Percentiles rank a stretch among this genome's conserved stretches.
phyloP scores from a whole-genome alignment of 2,797 vertebrate species.

The Hafferia zeledoni region DNA sequence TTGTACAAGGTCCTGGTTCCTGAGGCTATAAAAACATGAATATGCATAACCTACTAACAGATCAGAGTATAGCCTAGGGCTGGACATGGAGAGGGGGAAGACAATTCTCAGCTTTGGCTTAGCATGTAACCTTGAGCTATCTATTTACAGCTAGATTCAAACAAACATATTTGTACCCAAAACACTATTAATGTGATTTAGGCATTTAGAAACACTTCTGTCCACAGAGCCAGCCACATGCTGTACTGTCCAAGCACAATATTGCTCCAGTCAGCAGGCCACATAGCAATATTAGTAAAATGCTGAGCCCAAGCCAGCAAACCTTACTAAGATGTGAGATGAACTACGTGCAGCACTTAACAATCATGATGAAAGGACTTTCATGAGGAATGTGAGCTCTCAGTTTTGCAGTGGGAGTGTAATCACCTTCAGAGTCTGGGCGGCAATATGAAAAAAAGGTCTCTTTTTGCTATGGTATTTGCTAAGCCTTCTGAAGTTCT shows the following conservation, averaged over 20 bases:
- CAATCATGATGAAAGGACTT: not conserved
- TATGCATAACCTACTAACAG: not conserved
- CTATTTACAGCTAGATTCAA: not conserved
- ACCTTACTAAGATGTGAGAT: not conserved
- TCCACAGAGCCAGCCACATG: not conserved
- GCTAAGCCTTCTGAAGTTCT: not conserved
- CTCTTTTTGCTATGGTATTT: not conserved
- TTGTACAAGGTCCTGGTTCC: not conserved
- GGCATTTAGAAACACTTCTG: not conserved
- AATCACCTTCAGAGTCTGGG: not conserved
- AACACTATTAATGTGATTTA: not conserved
- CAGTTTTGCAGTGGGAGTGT: not conserved
- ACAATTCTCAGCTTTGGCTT: not conserved
- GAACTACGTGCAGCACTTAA: not conserved
- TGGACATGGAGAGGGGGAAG: not conserved
- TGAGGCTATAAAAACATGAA: conserved; percentile 45
- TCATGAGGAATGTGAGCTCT: not conserved
- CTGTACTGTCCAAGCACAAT: not conserved
- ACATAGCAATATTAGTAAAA: not conserved
- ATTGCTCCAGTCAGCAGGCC: not conserved
- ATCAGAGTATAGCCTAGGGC: conserved; percentile 39
- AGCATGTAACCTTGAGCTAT: not conserved
- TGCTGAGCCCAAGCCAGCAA: not conserved
- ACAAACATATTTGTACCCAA: not conserved
- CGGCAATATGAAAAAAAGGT: not conserved